Base-by-base conservation (phyloP, 2,113 vertebrate genomes). In the Ariopsis seemanni region DNA sequence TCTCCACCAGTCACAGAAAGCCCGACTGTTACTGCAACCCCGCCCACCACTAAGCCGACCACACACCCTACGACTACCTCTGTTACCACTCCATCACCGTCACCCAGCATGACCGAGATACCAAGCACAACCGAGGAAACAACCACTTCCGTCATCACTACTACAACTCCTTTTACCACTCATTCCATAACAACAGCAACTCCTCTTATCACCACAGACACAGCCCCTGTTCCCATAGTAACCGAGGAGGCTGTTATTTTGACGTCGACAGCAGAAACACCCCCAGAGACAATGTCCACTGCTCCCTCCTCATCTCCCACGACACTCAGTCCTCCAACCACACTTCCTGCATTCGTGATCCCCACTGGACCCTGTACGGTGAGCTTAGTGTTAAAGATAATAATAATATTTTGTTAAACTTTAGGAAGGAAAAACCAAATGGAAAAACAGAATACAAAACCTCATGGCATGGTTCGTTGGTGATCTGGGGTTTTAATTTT, bases 281-380 rank as follows among this genome's bases (percentile, higher is more conserved):
- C 63, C 18, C 15, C 85, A 25, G 85, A 85, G 30, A 20, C 71
- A 2, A 63, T 42, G 5, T 83, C 86, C 77, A 90, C 91, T 60
- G 91, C 92, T 55, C 90, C 93, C 0, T 87, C 88, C 34, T 89
- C 90, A n/a, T 88, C 91, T 65, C 71, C 89, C 10, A 77, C 85
- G 6, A 90, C 92, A 55, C 25, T 81, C 15, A 57, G 69, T 65
- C n/a, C 80, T 60, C 89, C 92, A 77, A 93, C 93, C 27, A 87
- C 88, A 8, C 62, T 84, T 50, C 90, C 90, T 74, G 91, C 93
- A 0, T 92, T 95, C 14, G 12, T 94, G 18, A 72, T 92, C 81
- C 93, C 95, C 69, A 95, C 94, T 1, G 89, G 93, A 2, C 93
- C 94, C 20, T 96, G 95, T 89, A 95, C 93, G 79, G 95, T 96